phyloP scores from a whole-genome alignment of 1,140 invertebrate species.

The Hormaphis cornu region DNA sequence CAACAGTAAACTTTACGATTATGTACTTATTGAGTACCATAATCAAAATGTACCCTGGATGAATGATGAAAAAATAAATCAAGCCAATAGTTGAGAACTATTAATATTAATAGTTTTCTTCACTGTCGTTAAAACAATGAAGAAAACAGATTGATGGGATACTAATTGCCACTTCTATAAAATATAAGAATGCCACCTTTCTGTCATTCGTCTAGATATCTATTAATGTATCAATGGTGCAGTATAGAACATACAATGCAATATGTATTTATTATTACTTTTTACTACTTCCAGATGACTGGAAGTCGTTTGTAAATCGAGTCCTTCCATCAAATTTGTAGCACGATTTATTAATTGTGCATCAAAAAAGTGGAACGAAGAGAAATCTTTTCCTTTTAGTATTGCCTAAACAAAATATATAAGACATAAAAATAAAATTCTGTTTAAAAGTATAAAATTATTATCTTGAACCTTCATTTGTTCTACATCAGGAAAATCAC shows the following conservation, averaged over 20 bases:
- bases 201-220: no score
- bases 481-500: constrained; percentile 78
- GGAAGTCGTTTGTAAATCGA: background rate
- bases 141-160: background rate
- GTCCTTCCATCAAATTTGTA: constrained; percentile 8
- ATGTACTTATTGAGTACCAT: no score
- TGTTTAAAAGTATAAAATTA: background rate
- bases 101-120: no score
- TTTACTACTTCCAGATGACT: background rate
- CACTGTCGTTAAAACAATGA: no score
- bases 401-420: background rate
- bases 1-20: no score
- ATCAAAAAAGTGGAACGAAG: background rate
- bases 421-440: background rate
- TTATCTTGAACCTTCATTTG: constrained; percentile 73
- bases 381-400: constrained; percentile 24
- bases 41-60: no score
- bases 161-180: no score
- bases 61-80: no score
- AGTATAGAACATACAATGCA: background rate
- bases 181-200: background rate
- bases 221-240: background rate
- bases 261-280: constrained; percentile 40
- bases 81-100: no score
- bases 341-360: constrained; percentile 7